Evolutionary conservation across 2,888 invertebrate genomes (phyloP), one percentile per base, ranked within the genome.

Genomic region (Patella caerulea): DNA sequence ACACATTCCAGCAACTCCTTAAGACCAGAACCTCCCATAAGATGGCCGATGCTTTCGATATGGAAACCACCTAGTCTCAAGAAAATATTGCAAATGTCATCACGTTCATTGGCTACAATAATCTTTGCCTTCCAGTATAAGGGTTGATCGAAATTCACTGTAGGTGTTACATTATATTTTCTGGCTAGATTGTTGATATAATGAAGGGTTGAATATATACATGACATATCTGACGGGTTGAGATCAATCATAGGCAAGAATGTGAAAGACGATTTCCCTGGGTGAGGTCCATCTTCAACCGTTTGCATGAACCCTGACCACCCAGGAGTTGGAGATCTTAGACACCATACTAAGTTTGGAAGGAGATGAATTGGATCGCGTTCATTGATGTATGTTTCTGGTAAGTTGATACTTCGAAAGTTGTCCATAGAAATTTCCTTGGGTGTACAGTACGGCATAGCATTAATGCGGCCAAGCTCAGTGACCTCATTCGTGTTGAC

Each of bases 271-370:
- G 71, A 77, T 54, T 75, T 19, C 14, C 73, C 55, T 17, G 73
- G 73, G 17, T 73, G 55, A n/a, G 34, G 53, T 11, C 54, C n/a
- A n/a, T 53, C 55, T 14, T 24, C 24, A 71, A 80, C 29, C 11
- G 69, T 69, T 24, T 79, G 59, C 78, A 80, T 79, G 73, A 79
- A 72, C 2, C 76, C 78, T 19, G 52, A 71, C 73, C 78, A 80
- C 1, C 24, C 34, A 19, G 80, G 78, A 19, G 65, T 55, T 19
- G 17, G n/a, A 34, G 4, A 34, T 34, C 34, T 34, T 4, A 34
- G 34, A 34, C 2, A 34, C 34, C 34, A 34, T 34, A 34, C 34
- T 34, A 34, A 34, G 34, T 34, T 34, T 34, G 34, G 34, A 34
- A 34, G 34, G 34, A 34, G 34, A 4, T 34, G 34, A 34, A 34